Conservation (phyloP, 2,797 vertebrate genomes). For the Pipistrellus pipistrellus region DNA sequence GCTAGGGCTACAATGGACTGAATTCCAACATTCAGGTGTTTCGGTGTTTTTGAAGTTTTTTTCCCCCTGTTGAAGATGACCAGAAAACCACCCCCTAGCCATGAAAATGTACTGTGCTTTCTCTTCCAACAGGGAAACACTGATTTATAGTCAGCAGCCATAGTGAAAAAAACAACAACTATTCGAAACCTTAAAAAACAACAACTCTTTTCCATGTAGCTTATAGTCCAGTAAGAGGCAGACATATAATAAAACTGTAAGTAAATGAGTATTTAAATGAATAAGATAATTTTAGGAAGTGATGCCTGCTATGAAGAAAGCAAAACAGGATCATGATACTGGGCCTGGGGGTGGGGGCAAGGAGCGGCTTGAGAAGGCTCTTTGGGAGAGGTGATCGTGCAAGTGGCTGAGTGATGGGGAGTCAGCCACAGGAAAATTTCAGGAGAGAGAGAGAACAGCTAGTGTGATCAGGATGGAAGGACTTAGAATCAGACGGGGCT, state of each 20-base stretch:
- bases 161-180: constrained; percentile 85
- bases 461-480: not conserved
- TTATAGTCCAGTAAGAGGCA: not conserved
- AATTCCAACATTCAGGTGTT: constrained; percentile 94
- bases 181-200: constrained; percentile 84
- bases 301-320: not conserved
- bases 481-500: not conserved
- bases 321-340: not conserved
- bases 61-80: constrained; percentile 95
- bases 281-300: not conserved
- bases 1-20: constrained; percentile 88
- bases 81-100: constrained; percentile 92
- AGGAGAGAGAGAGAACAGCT: not conserved
- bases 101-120: constrained; percentile 92
- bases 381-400: not conserved
- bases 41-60: constrained; percentile 89
- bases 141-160: constrained; percentile 92
- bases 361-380: not conserved
- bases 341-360: not conserved
- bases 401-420: not conserved
- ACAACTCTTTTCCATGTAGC: not conserved
- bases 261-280: not conserved
- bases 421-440: not conserved
- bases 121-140: constrained; percentile 94
- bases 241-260: not conserved